Evolutionary conservation across 2,888 invertebrate species (phyloP).

Genomic region (Abscondita cerata): DNA sequence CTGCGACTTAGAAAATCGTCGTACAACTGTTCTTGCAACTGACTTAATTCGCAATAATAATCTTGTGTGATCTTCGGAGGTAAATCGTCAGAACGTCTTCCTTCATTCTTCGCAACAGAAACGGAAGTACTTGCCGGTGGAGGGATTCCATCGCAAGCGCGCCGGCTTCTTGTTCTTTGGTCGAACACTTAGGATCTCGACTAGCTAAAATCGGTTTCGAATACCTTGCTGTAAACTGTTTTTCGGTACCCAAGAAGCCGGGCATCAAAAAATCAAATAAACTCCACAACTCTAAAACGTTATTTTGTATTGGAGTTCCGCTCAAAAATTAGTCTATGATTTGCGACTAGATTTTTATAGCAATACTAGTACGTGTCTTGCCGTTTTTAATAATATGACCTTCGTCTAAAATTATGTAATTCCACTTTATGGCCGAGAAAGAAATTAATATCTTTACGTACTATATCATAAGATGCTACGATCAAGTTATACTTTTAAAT

Average conservation of each 20-base stretch:
- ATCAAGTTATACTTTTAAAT: slow-evolving; percentile 82
- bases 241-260: slow-evolving; percentile 94
- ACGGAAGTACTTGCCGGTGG: slow-evolving; percentile 92
- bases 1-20: slow-evolving; percentile 88
- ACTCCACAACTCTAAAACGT: slow-evolving; percentile 97
- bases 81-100: slow-evolving; percentile 94
- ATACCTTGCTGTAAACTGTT: slow-evolving; percentile 86
- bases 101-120: slow-evolving; percentile 92
- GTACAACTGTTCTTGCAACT: slow-evolving; percentile 88
- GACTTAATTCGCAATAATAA: slow-evolving; percentile 96
- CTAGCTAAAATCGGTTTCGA: slow-evolving; percentile 90
- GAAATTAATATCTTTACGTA: slow-evolving; percentile 95
- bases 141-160: slow-evolving; percentile 92
- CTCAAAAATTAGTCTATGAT: slow-evolving; percentile 94
- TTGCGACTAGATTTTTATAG: slow-evolving; percentile 88
- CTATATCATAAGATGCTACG: slow-evolving; percentile 95
- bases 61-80: slow-evolving; percentile 99
- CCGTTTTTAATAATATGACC: slow-evolving; percentile 99
- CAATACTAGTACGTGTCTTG: slow-evolving; percentile 93
- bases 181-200: slow-evolving; percentile 86
- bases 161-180: slow-evolving; percentile 91
- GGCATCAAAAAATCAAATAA: slow-evolving; percentile 99
- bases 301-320: slow-evolving; percentile 97
- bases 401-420: slow-evolving; percentile 96
- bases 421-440: slow-evolving; percentile 88